These are phyloP conservation scores for Fratercula arctica DNA, from an alignment of 2,797 vertebrate genomes.

Conservation along the genomic window DNA sequence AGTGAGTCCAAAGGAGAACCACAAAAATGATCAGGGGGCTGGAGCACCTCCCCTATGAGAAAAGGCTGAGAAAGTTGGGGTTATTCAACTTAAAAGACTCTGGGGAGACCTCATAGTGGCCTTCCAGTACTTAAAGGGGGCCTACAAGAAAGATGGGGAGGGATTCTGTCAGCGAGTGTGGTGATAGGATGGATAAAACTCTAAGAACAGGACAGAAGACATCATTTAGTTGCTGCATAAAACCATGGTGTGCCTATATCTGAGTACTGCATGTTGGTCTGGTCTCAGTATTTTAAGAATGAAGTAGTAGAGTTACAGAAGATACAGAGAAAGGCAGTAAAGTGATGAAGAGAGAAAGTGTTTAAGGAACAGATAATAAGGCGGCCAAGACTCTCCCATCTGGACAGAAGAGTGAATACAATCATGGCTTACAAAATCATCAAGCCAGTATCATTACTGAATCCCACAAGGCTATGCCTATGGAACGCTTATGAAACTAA, in stretches of 20 bases:
- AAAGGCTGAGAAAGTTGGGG: background rate
- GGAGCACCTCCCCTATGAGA: background rate
- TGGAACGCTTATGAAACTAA: background rate
- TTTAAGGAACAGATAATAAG: background rate
- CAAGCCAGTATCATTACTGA: background rate
- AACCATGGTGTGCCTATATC: background rate
- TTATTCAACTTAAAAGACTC: background rate
- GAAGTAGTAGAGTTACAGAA: background rate
- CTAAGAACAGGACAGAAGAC: background rate
- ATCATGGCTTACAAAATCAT: background rate
- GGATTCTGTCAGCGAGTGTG: background rate
- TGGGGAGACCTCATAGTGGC: background rate
- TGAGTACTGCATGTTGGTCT: background rate
- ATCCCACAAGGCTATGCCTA: background rate
- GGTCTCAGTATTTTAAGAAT: background rate
- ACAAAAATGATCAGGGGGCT: no score
- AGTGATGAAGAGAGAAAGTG: background rate
- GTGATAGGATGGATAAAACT: background rate
- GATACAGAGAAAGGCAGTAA: background rate
- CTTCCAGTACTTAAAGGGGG: background rate
- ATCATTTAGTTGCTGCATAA: background rate
- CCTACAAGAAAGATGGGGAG: background rate
- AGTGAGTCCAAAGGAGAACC: background rate
- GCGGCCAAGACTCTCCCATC: background rate
- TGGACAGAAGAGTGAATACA: background rate